Percentiles rank a stretch among this genome's conserved stretches.
These are phyloP conservation scores for Hetaerina titia DNA, from an alignment of 2,888 invertebrate genomes.

Conservation along the genomic window DNA sequence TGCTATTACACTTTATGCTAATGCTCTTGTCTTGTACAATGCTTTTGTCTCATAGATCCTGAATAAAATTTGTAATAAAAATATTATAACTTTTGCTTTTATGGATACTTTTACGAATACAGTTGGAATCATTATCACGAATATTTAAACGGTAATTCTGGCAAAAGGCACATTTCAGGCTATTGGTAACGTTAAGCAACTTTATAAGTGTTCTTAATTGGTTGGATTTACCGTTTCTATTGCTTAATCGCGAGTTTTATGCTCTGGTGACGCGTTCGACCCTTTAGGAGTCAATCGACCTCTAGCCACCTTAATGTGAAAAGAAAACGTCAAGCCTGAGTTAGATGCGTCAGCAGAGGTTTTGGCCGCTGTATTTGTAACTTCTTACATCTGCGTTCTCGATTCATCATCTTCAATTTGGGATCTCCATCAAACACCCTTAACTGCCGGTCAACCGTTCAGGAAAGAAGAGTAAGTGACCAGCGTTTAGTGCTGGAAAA, in stretches of 20 bases:
- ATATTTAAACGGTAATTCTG: no score
- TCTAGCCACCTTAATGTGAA: neutral
- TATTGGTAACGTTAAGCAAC: no score
- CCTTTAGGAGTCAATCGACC: neutral
- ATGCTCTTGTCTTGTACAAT: no score
- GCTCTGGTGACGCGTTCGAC: neutral
- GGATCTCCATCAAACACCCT: neutral
- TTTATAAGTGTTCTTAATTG: no score
- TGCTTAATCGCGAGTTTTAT: neutral
- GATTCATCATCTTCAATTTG: conserved; percentile 12
- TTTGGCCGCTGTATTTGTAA: neutral
- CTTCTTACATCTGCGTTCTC: neutral
- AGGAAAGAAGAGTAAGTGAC: neutral
- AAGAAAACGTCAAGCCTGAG: neutral
- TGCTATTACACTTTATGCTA: no score
- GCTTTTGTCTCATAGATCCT: no score
- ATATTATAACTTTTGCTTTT: no score
- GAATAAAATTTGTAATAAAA: no score
- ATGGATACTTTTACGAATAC: no score
- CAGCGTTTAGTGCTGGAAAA: neutral
- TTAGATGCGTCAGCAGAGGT: neutral
- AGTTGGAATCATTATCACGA: no score
- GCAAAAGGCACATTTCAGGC: no score
- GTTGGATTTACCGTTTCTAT: no score
- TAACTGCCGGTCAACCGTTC: neutral